Base-by-base conservation (phyloP, 2,113 vertebrate species). In the Oenanthe melanoleuca region DNA sequence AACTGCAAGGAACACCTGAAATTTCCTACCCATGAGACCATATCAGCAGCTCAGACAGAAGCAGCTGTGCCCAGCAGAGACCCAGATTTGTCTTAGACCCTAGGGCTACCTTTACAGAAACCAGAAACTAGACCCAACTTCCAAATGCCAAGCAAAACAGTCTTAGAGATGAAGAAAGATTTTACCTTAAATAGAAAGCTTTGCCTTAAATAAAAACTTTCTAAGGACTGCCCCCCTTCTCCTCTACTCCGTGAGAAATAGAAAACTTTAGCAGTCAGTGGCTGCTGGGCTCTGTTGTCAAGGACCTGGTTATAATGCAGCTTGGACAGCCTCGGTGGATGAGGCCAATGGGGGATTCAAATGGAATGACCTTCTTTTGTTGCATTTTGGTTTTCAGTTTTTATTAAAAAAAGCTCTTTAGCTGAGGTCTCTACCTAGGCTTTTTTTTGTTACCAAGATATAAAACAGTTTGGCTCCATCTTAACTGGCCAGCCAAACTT, bases 391-490 rank as follows among this genome's bases (percentile, higher is more conserved):
- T 18, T 74, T 94, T 89, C 18, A 82, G 15, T 29, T 93, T 81
- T 94, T 81, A 67, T 59, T 75, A 4, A 40, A 75, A 40, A 81
- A 71, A 64, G 2, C 20, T 80, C 53, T 92, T 86, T 69, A 93
- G 45, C 50, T 88, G 78, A 69, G 50, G 22, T 73, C 61, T 81
- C 53, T 91, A 92, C 89, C 90, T 93, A 89, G 23, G 50, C 6
- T 65, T 95, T 93, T 93, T 93, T 52, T 52, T 72, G 72, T 85
- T 82, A 72, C 53, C 0, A 16, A 92, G 61, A 92, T 92, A 89
- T 95, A 92, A 96, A 95, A 81, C 73, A 91, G 73, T 86, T 92
- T 91, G 91, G 73, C 91, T 97, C 80, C 93, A 95, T 87, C 40
- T 50, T 91, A 91, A 91, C 87, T 70, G 93, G 94, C 84, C 80